Evolutionary conservation across 2,797 vertebrate species (phyloP), one percentile per base, ranked within the genome.

Genomic region (Strix occidentalis): DNA sequence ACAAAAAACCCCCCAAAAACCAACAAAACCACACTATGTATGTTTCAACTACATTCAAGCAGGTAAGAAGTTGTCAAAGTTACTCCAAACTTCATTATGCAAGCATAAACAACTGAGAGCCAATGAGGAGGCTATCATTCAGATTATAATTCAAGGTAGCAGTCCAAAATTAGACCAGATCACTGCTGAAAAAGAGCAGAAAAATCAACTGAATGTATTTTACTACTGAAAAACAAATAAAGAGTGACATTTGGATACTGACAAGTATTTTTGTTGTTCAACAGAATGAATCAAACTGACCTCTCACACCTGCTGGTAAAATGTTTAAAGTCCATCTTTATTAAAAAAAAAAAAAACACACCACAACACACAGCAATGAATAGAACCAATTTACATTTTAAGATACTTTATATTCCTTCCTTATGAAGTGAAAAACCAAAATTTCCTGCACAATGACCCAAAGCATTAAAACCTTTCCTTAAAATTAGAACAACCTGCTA

Each of bases 1-100:
- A 43, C 43, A 53, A 70, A 57, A 41, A 43, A 0, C 0, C 13
- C 13, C 43, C 8, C 9, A 17, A 61, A 39, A 76, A 37, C 1
- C n/a, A 90, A 54, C 3, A 51, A 80, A 70, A 75, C 3, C 16
- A 65, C 4, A 39, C 6, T 16, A 10, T 0, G 3, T 20, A 21
- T 8, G 8, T 68, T 85, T 89, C n/a, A 23, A 31, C 7, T 56
- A 63, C 13, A 68, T 6, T 51, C 28, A 37, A 70, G n/a, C 11
- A 84, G 21, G 17, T 53, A 48, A 78, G 68, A 57, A 29, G 16
- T 11, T 28, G 29, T 4, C 16, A 18, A 65, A 72, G 24, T 57
- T 57, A 50, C 51, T 48, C 69, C 37, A 13, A 53, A 80, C 11
- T 80, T 65, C 9, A 35, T 26, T 39, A 54, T 9, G 13, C 1